These are phyloP conservation scores for Camponotus fellah DNA, from an alignment of 2,888 invertebrate genomes.

Conservation along the genomic window DNA sequence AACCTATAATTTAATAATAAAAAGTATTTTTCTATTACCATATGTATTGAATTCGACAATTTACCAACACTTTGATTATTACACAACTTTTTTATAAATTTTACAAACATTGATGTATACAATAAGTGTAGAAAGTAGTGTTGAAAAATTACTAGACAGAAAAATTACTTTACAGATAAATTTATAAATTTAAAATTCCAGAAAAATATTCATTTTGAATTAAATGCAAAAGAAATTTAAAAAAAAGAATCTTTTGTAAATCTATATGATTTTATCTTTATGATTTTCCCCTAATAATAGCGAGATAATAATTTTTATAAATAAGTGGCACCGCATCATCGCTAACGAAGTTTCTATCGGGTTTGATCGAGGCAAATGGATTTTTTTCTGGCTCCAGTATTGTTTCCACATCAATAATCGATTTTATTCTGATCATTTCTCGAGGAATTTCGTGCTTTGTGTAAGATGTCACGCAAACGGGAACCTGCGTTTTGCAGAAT, in stretches of 20 bases:
- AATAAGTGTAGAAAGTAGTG: not conserved
- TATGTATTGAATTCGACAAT: not conserved
- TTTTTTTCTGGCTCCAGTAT: slow-evolving; percentile 88
- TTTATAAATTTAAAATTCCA: not conserved
- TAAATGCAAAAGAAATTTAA: not conserved
- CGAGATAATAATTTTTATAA: slow-evolving; percentile 91
- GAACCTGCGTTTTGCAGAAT: slow-evolving; percentile 87
- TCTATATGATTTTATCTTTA: not conserved
- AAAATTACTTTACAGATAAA: not conserved
- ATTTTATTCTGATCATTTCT: slow-evolving; percentile 88
- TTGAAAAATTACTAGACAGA: not conserved
- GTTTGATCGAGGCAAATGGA: slow-evolving; percentile 90
- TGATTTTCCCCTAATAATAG: slow-evolving; percentile 85
- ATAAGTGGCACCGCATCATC: slow-evolving; percentile 91
- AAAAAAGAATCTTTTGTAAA: not conserved
- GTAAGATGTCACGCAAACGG: slow-evolving; percentile 90
- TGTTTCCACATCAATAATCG: slow-evolving; percentile 86
- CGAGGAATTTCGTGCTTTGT: slow-evolving; percentile 89
- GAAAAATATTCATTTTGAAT: not conserved
- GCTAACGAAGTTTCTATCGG: slow-evolving; percentile 92
- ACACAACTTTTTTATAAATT: slow-evolving; percentile 2
- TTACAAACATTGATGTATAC: not conserved
- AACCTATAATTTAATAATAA: not conserved
- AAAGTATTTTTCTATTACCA: not conserved
- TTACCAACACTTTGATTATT: not conserved